Conservation (phyloP, 1,140 invertebrate genomes). For the Zaprionus ghesquierei region DNA sequence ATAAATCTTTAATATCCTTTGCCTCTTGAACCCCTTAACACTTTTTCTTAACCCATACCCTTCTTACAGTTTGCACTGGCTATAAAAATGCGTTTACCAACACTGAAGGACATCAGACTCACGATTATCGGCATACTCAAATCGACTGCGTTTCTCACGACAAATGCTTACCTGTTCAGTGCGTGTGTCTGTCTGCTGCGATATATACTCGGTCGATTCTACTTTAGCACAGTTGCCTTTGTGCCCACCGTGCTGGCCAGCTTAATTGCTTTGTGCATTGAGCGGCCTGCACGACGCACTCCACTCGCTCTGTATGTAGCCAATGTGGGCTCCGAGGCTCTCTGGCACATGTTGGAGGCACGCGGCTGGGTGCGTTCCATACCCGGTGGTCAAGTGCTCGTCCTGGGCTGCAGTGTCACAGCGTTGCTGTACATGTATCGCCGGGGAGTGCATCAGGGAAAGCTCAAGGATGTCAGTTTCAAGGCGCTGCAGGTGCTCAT, state of each 20-base stretch:
- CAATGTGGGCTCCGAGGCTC: slow-evolving; percentile 91
- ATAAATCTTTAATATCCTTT: neutral
- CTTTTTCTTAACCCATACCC: too few relatives aligned
- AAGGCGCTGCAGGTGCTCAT: slow-evolving; percentile 86
- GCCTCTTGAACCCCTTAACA: too few relatives aligned
- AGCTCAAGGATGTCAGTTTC: slow-evolving; percentile 85
- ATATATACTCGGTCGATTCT: slow-evolving; percentile 86
- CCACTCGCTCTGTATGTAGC: slow-evolving; percentile 90
- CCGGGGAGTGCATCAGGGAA: slow-evolving; percentile 81
- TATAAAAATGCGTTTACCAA: slow-evolving; percentile 86
- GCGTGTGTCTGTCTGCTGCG: slow-evolving; percentile 87
- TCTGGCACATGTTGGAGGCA: slow-evolving; percentile 88
- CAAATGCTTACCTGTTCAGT: slow-evolving; percentile 88
- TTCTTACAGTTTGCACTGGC: slow-evolving; percentile 86
- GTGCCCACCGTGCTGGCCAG: slow-evolving; percentile 88
- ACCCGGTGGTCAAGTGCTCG: slow-evolving; percentile 86
- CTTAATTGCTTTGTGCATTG: slow-evolving; percentile 87
- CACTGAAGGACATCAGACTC: slow-evolving; percentile 85
- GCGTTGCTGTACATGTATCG: slow-evolving; percentile 85
- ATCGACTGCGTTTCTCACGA: slow-evolving; percentile 89
- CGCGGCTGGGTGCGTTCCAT: slow-evolving; percentile 86
- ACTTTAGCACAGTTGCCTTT: slow-evolving; percentile 87
- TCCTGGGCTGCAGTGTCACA: slow-evolving; percentile 85
- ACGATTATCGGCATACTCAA: slow-evolving; percentile 87
- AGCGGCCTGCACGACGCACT: slow-evolving; percentile 87